Conservation (phyloP, 2,888 invertebrate genomes). For the Punctoribates punctum region DNA sequence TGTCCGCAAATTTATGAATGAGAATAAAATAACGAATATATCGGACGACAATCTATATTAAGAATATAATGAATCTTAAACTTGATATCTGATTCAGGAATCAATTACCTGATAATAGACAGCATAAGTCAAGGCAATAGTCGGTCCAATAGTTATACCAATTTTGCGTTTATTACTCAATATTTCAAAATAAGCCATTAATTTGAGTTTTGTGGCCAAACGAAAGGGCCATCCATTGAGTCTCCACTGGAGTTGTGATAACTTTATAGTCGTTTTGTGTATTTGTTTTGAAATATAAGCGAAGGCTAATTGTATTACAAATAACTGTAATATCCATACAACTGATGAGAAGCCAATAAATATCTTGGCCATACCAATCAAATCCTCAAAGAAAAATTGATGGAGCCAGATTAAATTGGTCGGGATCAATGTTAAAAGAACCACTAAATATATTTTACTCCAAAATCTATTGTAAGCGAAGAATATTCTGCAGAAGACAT, state of each 20-base stretch:
- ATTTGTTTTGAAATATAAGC: not conserved
- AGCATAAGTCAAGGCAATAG: not conserved
- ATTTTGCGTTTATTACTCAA: not conserved
- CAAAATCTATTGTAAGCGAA: not conserved
- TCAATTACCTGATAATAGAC: not conserved
- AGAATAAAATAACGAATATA: conserved; percentile 8
- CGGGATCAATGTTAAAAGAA: not conserved
- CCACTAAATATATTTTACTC: not conserved
- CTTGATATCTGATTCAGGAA: not conserved
- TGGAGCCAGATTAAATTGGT: not conserved
- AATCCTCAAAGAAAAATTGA: not conserved
- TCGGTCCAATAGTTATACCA: not conserved
- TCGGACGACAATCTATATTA: not conserved
- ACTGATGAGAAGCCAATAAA: not conserved
- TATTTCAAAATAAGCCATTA: not conserved
- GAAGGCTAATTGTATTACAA: not conserved
- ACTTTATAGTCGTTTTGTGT: not conserved
- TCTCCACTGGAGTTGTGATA: too few species aligned
- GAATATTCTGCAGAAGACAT: not conserved
- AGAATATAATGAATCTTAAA: not conserved
- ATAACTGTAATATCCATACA: not conserved
- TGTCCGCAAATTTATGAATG: not conserved
- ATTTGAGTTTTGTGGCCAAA: not conserved
- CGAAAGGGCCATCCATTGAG: too few species aligned
- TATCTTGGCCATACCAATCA: not conserved